These are phyloP conservation scores for Nanger granti DNA, from an alignment of 2,113 vertebrate genomes.

Conservation along the genomic window DNA sequence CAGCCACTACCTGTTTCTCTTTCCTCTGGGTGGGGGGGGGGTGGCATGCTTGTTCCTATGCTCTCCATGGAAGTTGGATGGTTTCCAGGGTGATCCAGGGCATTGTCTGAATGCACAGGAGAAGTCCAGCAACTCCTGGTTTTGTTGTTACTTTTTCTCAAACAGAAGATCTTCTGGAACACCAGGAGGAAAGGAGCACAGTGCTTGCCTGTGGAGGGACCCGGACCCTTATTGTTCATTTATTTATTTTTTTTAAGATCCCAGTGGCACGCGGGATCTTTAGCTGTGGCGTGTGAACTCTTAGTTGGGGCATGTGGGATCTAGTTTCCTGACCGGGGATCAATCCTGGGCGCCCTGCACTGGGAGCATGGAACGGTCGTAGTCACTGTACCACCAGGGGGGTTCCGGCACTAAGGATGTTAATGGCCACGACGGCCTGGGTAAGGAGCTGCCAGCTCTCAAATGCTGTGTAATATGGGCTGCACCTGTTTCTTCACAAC, in stretches of 20 bases:
- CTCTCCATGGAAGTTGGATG: fast-evolving
- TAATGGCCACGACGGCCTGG: fast-evolving
- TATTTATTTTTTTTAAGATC: not conserved
- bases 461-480: fast-evolving
- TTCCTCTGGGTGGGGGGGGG: not conserved
- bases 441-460: not conserved
- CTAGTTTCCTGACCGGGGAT: not conserved
- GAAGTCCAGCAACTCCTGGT: fast-evolving
- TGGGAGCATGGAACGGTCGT: not conserved
- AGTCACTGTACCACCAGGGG: not conserved
- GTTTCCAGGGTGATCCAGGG: not conserved
- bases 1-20: fast-evolving
- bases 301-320: not conserved
- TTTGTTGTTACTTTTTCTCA: not conserved
- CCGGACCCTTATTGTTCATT: not conserved
- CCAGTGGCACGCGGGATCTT: not conserved
- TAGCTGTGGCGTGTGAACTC: not conserved
- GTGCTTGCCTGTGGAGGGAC: fast-evolving
- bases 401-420: not conserved
- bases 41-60: fast-evolving
- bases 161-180: too few relatives aligned
- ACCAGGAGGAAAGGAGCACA: not conserved
- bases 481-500: fast-evolving
- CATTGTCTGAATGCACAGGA: fast-evolving
- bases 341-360: not conserved